Conservation (phyloP, 2,888 invertebrate genomes). For the Acanthopleura granulata region DNA sequence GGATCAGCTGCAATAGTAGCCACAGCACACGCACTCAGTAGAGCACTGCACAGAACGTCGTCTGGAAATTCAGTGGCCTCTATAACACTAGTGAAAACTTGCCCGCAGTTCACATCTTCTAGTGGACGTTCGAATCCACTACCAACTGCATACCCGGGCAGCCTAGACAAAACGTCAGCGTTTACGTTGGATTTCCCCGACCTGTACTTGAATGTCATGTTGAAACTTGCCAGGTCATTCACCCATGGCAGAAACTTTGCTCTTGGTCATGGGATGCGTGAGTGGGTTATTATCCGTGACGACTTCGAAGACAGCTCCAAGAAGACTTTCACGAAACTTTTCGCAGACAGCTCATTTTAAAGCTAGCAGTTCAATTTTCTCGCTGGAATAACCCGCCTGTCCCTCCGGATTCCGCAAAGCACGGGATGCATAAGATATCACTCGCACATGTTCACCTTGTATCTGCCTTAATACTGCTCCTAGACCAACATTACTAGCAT, state of each 20-base stretch:
- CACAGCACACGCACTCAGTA: not conserved
- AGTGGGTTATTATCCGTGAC: slow-evolving; percentile 29
- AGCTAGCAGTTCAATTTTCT: slow-evolving; percentile 33
- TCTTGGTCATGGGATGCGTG: slow-evolving; percentile 22
- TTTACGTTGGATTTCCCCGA: slow-evolving; percentile 25
- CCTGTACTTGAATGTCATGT: slow-evolving; percentile 24
- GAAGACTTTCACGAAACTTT: slow-evolving; percentile 30
- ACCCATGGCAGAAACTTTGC: slow-evolving; percentile 28
- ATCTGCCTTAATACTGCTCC: slow-evolving; percentile 31
- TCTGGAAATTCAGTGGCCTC: not conserved
- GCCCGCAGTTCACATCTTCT: slow-evolving; percentile 1
- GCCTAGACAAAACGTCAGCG: slow-evolving; percentile 28
- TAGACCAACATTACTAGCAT: slow-evolving; percentile 26
- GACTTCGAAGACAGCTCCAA: slow-evolving; percentile 25
- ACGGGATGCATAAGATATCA: slow-evolving; percentile 33
- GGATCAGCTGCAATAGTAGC: not conserved
- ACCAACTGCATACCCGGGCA: not conserved
- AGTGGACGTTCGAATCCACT: not conserved
- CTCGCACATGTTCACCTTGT: slow-evolving; percentile 25
- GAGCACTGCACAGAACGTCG: not conserved
- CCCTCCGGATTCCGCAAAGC: slow-evolving; percentile 25
- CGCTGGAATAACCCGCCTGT: slow-evolving; percentile 28
- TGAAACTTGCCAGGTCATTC: slow-evolving; percentile 25
- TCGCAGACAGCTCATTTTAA: slow-evolving; percentile 35
- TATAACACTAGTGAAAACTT: not conserved